These are phyloP conservation scores for Anguilla megastoma DNA, from an alignment of 2,797 vertebrate species.

Conservation along the genomic window DNA sequence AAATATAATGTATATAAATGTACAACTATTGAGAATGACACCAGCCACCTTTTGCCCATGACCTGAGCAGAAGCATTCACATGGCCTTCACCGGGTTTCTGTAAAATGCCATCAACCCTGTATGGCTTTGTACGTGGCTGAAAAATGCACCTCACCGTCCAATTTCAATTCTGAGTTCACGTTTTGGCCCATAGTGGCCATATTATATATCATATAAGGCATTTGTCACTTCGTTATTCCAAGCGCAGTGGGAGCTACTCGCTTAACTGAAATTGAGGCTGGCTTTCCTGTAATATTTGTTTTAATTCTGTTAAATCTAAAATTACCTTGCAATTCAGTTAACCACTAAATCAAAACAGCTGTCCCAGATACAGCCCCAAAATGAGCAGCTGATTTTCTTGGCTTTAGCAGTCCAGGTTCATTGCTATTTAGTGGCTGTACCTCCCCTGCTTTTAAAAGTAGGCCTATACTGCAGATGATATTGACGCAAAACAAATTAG, in stretches of 20 bases:
- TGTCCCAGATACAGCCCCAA: slow-evolving; percentile 66
- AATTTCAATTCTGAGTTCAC: slow-evolving; percentile 15
- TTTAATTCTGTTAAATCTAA: slow-evolving; percentile 79
- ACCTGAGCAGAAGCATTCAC: slow-evolving; percentile 72
- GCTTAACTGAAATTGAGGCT: slow-evolving; percentile 70
- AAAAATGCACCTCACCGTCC: not conserved
- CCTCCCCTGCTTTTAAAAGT: not conserved
- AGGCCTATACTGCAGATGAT: not conserved
- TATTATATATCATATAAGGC: slow-evolving; percentile 14
- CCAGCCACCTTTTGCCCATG: slow-evolving; percentile 74
- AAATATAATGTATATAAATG: slow-evolving; percentile 45
- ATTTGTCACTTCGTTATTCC: slow-evolving; percentile 57
- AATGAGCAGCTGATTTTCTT: slow-evolving; percentile 61
- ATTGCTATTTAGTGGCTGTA: not conserved
- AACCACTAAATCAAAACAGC: slow-evolving; percentile 76
- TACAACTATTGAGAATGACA: slow-evolving; percentile 73
- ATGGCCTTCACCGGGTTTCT: slow-evolving; percentile 77
- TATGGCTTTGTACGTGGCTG: not conserved
- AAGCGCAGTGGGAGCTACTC: slow-evolving; percentile 64
- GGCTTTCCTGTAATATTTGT: slow-evolving; percentile 73
- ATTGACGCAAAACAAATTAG: not conserved
- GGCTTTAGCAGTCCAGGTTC: slow-evolving; percentile 47
- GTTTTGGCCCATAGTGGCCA: not conserved
- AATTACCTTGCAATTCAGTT: slow-evolving; percentile 75
- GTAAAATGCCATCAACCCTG: slow-evolving; percentile 29